A percentile compares a stretch with the other conserved stretches of the same genome.
phyloP scores from a whole-genome alignment of 2,888 invertebrate species.

The Acanthosepion esculentum region DNA sequence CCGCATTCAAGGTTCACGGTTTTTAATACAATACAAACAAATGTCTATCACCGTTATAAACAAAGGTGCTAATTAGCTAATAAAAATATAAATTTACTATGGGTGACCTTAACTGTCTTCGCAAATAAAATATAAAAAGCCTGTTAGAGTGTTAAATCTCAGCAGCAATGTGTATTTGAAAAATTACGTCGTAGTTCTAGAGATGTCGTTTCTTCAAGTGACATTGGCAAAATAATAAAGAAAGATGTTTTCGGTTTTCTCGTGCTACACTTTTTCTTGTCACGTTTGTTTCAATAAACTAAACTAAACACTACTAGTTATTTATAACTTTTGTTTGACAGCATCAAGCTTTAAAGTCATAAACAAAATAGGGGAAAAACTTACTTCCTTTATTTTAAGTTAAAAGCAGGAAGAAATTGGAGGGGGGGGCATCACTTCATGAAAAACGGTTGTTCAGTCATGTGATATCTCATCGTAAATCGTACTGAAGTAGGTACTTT shows the following conservation, averaged over 20 bases:
- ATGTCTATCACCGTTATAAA: no score
- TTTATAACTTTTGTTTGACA: neutral
- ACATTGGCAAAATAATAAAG: neutral
- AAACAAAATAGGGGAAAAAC: neutral
- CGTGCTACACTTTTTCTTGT: neutral
- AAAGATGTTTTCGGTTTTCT: neutral
- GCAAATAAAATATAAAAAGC: neutral
- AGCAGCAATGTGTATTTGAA: neutral
- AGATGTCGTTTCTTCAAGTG: neutral
- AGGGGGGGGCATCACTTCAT: neutral
- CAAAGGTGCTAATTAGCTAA: no score
- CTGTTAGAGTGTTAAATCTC: neutral
- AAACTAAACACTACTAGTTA: neutral
- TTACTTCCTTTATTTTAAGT: neutral
- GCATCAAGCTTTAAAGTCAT: neutral
- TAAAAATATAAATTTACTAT: no score
- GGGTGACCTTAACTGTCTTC: no score
- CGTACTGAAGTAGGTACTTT: neutral
- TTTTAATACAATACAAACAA: no score
- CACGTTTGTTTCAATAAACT: neutral
- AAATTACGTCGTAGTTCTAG: neutral
- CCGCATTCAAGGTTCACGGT: no score
- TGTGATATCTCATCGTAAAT: neutral
- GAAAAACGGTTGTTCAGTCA: neutral
- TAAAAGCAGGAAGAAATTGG: no score